These are phyloP conservation scores for Pantherophis vulpinus DNA, from an alignment of 2,797 vertebrate genomes.

Conservation along the genomic window DNA sequence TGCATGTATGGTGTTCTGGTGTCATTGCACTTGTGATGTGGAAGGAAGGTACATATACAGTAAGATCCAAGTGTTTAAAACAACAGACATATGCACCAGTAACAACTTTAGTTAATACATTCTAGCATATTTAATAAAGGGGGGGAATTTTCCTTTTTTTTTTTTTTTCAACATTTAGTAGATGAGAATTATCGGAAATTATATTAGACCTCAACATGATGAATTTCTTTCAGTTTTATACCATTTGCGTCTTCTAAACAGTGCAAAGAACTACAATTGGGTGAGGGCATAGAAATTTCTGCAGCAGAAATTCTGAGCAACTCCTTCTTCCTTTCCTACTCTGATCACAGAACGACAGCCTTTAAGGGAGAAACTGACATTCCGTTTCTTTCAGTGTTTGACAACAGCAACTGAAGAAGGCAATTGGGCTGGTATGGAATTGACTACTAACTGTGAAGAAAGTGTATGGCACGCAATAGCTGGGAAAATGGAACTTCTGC, in stretches of 20 bases:
- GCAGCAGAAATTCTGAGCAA: neutral
- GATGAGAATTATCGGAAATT: neutral
- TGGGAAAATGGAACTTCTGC: neutral
- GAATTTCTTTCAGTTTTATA: neutral
- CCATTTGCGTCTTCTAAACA: neutral
- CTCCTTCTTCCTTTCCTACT: neutral
- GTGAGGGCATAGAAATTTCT: neutral
- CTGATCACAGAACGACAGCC: neutral
- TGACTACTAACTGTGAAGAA: neutral
- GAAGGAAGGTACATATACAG: neutral
- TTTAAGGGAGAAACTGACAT: neutral
- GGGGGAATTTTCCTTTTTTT: neutral
- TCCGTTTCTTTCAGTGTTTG: neutral
- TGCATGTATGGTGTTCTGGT: neutral
- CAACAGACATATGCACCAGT: neutral
- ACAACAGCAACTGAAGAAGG: neutral
- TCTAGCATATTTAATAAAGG: neutral
- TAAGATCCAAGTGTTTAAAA: neutral
- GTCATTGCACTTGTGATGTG: neutral
- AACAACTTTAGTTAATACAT: neutral
- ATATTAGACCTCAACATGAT: neutral
- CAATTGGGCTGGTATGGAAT: neutral
- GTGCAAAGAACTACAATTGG: neutral
- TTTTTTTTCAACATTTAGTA: neutral
- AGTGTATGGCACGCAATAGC: neutral